Evolutionary conservation across 1,140 invertebrate species (phyloP), one percentile per base, ranked within the genome.

Genomic region (Pachyrhynchus sulphureomaculatus): DNA sequence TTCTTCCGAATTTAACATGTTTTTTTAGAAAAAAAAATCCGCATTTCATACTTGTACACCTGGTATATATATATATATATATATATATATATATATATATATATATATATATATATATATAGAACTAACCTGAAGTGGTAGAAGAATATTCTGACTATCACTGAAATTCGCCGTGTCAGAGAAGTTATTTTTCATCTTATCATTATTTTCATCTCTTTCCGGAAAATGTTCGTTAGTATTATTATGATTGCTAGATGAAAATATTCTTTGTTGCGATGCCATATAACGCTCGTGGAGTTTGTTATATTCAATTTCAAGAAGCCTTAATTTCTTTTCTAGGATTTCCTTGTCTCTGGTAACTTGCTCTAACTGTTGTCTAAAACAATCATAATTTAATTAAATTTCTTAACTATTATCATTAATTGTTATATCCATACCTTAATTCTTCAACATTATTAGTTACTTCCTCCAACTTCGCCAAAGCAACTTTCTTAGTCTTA

Each of bases 391-490:
- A n/a, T n/a, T n/a, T 39, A 13, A 37, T 17, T n/a, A 4, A 3
- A 37, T 17, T 37, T 17, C 1, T 39, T 15, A 0, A 18, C 5
- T 39, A 39, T 39, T 13, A 39, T 18, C 15, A 37, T 3, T 37
- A 12, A 17, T 9, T 47, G 4, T 29, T 9, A 9, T 29, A 26
- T 29, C 5, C 1, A 15, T 52, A 60, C 57, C 66, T 67, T 20
- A 72, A 24, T 8, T 58, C 53, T 29, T 68, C 63, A 6, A 64
- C 63, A 15, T 53, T 60, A 12, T 42, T 36, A n/a, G 64, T 52
- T 5, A 60, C 55, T 47, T 72, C 67, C 44, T 72, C 70, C 29
- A 72, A 29, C 29, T 68, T 70, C 2, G 65, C 65, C 15, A 72
- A 13, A 1, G 68, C 67, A 17, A 56, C 0, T 23, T 70, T 72